Percentiles rank a stretch among this genome's conserved stretches.
These are phyloP conservation scores for Alsophila aescularia DNA, from an alignment of 2,888 invertebrate species.

Conservation along the genomic window DNA sequence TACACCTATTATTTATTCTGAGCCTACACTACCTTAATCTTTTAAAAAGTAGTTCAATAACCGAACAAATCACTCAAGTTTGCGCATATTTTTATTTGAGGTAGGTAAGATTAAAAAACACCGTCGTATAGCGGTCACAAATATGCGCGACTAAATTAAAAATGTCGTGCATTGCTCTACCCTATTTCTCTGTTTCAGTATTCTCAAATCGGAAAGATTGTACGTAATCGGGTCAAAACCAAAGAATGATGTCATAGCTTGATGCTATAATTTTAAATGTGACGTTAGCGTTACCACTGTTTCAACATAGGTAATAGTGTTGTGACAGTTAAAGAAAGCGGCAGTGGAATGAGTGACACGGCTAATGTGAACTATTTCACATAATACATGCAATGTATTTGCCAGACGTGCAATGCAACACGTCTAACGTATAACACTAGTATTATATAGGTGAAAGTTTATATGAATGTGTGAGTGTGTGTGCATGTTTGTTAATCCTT, in stretches of 20 bases:
- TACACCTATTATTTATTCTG: too few species aligned
- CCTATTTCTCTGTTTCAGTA: slow-evolving; percentile 46
- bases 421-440: too few species aligned
- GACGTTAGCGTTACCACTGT: slow-evolving; percentile 63
- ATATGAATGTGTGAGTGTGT: too few species aligned
- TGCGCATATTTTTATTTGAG: slow-evolving; percentile 6
- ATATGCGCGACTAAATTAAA: slow-evolving; percentile 44
- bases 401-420: too few species aligned
- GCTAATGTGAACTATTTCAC: neutral
- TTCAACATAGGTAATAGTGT: slow-evolving; percentile 61
- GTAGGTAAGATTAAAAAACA: slow-evolving; percentile 26
- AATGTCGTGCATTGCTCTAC: slow-evolving; percentile 12
- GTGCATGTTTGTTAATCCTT: too few species aligned
- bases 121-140: slow-evolving; percentile 16
- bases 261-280: slow-evolving; percentile 76
- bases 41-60: slow-evolving; percentile 13
- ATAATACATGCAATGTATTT: too few species aligned
- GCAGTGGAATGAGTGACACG: neutral
- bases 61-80: slow-evolving; percentile 3
- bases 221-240: slow-evolving; percentile 65
- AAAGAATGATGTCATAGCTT: slow-evolving; percentile 72
- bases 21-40: too few species aligned
- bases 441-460: too few species aligned
- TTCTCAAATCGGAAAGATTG: slow-evolving; percentile 47
- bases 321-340: slow-evolving; percentile 20